Base-by-base conservation (phyloP, 2,113 vertebrate species). In the Prietella phreatophila region DNA sequence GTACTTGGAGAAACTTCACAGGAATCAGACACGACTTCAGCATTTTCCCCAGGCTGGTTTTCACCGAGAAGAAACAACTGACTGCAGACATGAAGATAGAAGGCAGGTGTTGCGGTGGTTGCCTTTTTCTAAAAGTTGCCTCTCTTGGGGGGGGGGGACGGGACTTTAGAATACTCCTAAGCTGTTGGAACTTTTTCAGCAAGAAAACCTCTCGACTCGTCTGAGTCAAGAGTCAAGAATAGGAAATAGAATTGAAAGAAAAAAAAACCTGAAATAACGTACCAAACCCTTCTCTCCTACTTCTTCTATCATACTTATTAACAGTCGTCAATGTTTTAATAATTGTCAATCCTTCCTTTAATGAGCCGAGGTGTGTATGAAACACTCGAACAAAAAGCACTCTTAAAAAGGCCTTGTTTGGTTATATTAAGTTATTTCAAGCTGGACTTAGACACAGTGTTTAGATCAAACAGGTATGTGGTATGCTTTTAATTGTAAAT, bases 1-100 rank as follows among this genome's bases (percentile, higher is more conserved):
- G 4, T 14, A 61, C 61, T 60, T 83, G 65, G 25, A 61, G 80
- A 58, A 82, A 60, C 50, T 73, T 82, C 53, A 60, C 47, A 87
- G 79, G 86, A 67, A 71, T 42, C 86, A 60, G 53, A 33, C 53
- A 82, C 27, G n/a, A 50, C 36, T 61, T 71, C 80, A 83, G 80
- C 80, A 60, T 87, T 60, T 87, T 73, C 79, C 86, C 79, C 67
- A 33, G 79, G 86, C 86, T 75, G 67, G 80, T 55, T 30, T 83
- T 71, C 55, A 83, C 36, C 61, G 36, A 83, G 47, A 61, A 87
- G 67, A 83, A 47, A 47, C 5, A 7, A 33, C 80, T 60, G 63
- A 71, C 65, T 82, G 65, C 53, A 82, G 79, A 87, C 53, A 60
- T 65, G 47, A 42, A 60, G 86, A 87, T 47, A n/a, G 63, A 87